Conservation (phyloP, 2,797 vertebrate species). For the Danionella dracula region DNA sequence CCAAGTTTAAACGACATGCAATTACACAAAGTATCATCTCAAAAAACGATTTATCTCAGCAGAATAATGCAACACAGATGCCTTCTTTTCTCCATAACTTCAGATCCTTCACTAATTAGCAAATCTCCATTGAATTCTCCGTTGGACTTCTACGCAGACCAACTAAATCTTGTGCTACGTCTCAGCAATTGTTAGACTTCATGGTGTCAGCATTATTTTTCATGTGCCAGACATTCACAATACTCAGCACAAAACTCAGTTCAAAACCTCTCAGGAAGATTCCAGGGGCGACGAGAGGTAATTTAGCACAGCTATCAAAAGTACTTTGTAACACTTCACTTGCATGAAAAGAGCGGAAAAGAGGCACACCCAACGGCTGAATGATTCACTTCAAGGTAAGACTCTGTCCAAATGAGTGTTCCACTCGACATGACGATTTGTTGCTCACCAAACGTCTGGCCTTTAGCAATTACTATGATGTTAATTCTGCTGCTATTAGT, state of each 20-base stretch:
- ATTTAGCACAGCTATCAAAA: constrained; percentile 12
- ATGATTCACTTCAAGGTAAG: constrained; percentile 26
- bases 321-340: constrained; percentile 19
- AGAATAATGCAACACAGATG: too few relatives aligned
- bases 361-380: constrained; percentile 10
- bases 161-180: too few relatives aligned
- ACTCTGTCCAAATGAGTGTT: constrained; percentile 27
- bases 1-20: too few relatives aligned
- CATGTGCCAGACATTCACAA: background rate
- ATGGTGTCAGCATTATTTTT: background rate
- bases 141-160: too few relatives aligned
- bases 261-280: background rate
- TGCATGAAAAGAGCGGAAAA: constrained; percentile 17
- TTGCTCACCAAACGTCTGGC: constrained; percentile 31
- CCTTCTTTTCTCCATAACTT: too few relatives aligned
- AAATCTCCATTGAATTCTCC: too few relatives aligned
- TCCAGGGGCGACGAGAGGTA: background rate
- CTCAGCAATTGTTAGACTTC: background rate
- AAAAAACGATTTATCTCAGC: too few relatives aligned
- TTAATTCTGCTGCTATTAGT: constrained; percentile 22
- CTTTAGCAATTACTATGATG: constrained; percentile 14
- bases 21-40: too few relatives aligned
- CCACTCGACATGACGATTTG: constrained; percentile 34
- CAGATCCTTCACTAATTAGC: too few relatives aligned
- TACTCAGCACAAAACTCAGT: too few relatives aligned